These are phyloP conservation scores for Neostethus bicornis DNA, from an alignment of 2,797 vertebrate genomes.

Conservation along the genomic window DNA sequence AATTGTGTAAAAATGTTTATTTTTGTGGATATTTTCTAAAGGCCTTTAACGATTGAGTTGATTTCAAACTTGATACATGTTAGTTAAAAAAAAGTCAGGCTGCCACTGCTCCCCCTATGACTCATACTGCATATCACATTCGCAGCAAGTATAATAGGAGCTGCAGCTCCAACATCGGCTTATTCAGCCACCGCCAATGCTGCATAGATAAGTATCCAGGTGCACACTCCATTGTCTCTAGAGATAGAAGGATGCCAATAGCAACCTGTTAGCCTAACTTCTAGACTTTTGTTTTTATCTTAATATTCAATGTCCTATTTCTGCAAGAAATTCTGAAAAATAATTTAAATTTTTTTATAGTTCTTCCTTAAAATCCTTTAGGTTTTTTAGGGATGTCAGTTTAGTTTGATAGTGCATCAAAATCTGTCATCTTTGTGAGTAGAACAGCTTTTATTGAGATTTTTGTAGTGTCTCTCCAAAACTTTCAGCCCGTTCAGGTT, in stretches of 20 bases:
- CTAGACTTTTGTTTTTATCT: constrained; percentile 31
- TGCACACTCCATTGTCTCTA: too few relatives aligned
- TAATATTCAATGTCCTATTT: constrained; percentile 39
- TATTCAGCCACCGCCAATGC: too few relatives aligned
- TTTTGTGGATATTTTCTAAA: constrained; percentile 4
- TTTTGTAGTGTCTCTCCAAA: constrained; percentile 8
- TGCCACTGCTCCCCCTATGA: too few relatives aligned
- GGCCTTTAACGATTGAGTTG: constrained; percentile 9
- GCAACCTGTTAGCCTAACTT: constrained; percentile 13
- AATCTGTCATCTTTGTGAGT: constrained; percentile 8
- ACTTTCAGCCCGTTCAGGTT: constrained; percentile 28
- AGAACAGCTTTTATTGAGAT: constrained; percentile 8
- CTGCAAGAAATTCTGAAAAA: constrained; percentile 53
- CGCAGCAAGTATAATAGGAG: too few relatives aligned
- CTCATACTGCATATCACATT: too few relatives aligned
- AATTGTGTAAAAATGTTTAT: neutral
- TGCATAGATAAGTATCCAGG: too few relatives aligned
- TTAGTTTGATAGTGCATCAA: constrained; percentile 25
- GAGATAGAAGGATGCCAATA: too few relatives aligned
- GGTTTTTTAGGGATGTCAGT: constrained; percentile 50
- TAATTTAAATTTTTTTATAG: constrained; percentile 53
- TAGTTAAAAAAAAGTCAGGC: too few relatives aligned
- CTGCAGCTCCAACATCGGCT: too few relatives aligned
- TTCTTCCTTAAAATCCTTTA: constrained; percentile 52
- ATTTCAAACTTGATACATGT: too few relatives aligned